phyloP scores from a whole-genome alignment of 2,113 vertebrate species.

The Nyctereutes procyonoides region DNA sequence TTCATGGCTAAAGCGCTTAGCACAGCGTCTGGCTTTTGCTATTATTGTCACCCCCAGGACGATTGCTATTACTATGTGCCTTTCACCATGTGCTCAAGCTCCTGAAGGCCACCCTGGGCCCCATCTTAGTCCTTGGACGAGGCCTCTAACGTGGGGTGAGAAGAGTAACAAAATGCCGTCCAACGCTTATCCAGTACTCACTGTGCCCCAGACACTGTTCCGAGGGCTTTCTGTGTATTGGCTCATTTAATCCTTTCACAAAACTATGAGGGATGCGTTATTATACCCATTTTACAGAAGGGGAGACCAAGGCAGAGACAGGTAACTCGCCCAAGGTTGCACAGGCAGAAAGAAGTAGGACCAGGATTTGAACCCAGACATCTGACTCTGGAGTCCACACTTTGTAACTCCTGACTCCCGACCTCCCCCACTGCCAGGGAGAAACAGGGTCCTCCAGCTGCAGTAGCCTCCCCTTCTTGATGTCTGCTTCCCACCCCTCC shows the following conservation, averaged over 20 bases:
- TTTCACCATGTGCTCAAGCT: not conserved
- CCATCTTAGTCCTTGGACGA: not conserved
- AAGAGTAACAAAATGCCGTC: not conserved
- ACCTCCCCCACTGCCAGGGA: not conserved
- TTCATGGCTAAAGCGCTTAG: not conserved
- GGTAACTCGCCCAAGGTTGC: not conserved
- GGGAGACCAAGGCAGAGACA: not conserved
- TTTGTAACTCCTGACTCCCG: not conserved
- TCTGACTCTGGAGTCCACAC: not conserved
- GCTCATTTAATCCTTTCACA: not conserved
- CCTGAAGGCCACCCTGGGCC: not conserved
- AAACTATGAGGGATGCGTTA: not conserved
- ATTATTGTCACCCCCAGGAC: not conserved
- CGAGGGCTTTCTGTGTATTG: not conserved
- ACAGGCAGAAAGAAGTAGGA: not conserved
- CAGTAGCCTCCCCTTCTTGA: not conserved
- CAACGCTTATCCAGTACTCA: not conserved
- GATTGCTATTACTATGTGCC: not conserved
- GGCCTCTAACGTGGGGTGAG: not conserved
- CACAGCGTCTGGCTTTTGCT: not conserved
- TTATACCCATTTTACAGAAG: not conserved
- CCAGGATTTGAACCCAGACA: not conserved
- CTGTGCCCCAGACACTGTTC: not conserved
- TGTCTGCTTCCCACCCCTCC: not conserved
- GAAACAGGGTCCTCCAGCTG: not conserved